Evolutionary conservation across 2,113 vertebrate genomes (phyloP), one percentile per base, ranked within the genome.

Genomic region (Hippoglossus stenolepis): DNA sequence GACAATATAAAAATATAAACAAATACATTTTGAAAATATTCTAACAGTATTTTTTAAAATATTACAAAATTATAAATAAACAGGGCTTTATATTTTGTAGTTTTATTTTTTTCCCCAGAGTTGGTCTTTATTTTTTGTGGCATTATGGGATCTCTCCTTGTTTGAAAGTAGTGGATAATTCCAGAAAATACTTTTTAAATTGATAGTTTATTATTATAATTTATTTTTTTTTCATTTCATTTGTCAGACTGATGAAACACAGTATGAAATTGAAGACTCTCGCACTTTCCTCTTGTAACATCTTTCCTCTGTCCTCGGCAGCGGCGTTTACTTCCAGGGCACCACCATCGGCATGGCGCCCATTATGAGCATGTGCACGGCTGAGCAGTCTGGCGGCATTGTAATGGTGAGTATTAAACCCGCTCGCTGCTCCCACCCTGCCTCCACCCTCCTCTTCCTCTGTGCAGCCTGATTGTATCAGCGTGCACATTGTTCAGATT

Each of bases 291-390:
- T 35, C 61, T 21, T 67, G 9, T 49, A 49, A 68, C 53, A 35
- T 74, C 54, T 74, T 20, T 49, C 47, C n/a, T 73, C 66, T 85
- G 53, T 77, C 56, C 83, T 85, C 87, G 85, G 75, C 91, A 99
- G 98, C 0, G 98, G 98, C 18, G 96, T 98, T 47, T 97, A 97
- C 85, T 99, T 99, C 94, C 98, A 98, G 91, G 98, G 98, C 53
- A 99, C 97, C 3, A 99, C 97, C 87, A 98, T 99, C 18, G 98
- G 98, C 90, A 99, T 99, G 98, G 98, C 98, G 0, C 98, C 98
- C 49, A 98, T 99, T 65, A 98, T 99, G 97, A 99, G 98, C 93
- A 99, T 99, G 97, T 99, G 98, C 83, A 99, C 97, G 0, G 96
- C 94, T 0, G 98, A 99, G 80, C 98, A 99, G 91, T 99, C 98